Conservation (phyloP, 2,888 invertebrate genomes). For the Orchesella flavescens region DNA sequence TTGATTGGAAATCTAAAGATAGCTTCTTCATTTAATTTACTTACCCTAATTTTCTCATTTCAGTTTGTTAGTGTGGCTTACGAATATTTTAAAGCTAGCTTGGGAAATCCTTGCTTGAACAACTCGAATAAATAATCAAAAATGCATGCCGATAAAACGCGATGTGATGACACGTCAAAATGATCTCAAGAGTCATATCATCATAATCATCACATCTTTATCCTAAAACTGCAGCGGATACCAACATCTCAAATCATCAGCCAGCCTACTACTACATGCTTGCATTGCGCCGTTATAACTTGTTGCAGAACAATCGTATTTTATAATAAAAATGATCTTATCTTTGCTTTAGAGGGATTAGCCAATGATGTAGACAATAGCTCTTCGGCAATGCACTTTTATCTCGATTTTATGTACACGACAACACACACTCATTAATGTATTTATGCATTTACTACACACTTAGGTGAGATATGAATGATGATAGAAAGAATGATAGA, state of each 20-base stretch:
- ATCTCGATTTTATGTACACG: too few relatives aligned
- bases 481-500: too few relatives aligned
- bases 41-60: slow-evolving; percentile 21
- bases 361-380: too few relatives aligned
- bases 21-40: too few relatives aligned
- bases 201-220: not conserved
- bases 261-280: not conserved
- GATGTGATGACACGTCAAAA: slow-evolving; percentile 25
- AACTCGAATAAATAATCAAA: too few relatives aligned
- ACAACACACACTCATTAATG: too few relatives aligned
- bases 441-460: too few relatives aligned
- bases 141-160: not conserved
- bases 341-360: too few relatives aligned
- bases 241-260: too few relatives aligned
- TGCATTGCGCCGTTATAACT: slow-evolving; percentile 28
- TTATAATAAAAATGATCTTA: slow-evolving; percentile 12
- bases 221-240: slow-evolving; percentile 20
- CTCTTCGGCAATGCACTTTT: too few relatives aligned
- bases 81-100: slow-evolving; percentile 54
- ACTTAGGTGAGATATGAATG: too few relatives aligned
- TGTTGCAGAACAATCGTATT: slow-evolving; percentile 54
- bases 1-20: not conserved
- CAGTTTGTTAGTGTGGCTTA: slow-evolving; percentile 58
- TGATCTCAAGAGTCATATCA: slow-evolving; percentile 42
- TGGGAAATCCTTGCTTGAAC: slow-evolving; percentile 44